Conservation (phyloP, 2,888 invertebrate species). For the Drosophila cracens region DNA sequence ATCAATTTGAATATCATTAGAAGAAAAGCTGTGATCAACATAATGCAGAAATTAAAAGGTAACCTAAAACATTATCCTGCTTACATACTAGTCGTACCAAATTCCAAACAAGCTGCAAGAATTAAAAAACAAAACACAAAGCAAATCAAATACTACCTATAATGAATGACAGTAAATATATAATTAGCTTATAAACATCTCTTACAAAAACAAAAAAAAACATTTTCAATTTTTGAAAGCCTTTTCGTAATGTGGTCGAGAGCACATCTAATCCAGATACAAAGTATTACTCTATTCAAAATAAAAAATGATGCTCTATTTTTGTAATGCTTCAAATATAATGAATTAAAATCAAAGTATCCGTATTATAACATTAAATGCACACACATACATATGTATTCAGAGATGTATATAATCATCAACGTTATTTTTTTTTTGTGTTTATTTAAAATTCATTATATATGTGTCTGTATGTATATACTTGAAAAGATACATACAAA, state of each 20-base stretch:
- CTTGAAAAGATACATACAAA: not conserved
- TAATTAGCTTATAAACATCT: conserved; percentile 2
- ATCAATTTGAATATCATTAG: conserved; percentile 71
- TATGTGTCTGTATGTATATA: conserved; percentile 12
- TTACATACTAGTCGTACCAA: conserved; percentile 32
- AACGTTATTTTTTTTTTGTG: conserved; percentile 27
- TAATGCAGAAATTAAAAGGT: conserved; percentile 29
- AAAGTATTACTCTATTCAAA: conserved; percentile 39
- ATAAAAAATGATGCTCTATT: conserved; percentile 46
- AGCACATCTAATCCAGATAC: conserved; percentile 17
- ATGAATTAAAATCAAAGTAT: conserved; percentile 23
- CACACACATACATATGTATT: conserved; percentile 4
- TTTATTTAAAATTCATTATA: conserved; percentile 30
- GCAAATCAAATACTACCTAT: conserved; percentile 1
- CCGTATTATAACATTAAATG: conserved; percentile 2
- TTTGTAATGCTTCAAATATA: conserved; percentile 46
- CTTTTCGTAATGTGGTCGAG: conserved; percentile 44
- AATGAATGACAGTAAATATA: conserved; percentile 6
- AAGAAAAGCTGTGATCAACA: conserved; percentile 78
- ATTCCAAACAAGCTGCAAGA: conserved; percentile 22
- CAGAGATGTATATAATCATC: conserved; percentile 18
- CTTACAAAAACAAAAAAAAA: conserved; percentile 7
- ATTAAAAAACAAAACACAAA: conserved; percentile 4
- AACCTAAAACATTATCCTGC: conserved; percentile 36
- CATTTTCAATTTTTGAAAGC: conserved; percentile 59